These are phyloP conservation scores for Philhelius pedissequus DNA, from an alignment of 2,888 invertebrate species.

Conservation along the genomic window DNA sequence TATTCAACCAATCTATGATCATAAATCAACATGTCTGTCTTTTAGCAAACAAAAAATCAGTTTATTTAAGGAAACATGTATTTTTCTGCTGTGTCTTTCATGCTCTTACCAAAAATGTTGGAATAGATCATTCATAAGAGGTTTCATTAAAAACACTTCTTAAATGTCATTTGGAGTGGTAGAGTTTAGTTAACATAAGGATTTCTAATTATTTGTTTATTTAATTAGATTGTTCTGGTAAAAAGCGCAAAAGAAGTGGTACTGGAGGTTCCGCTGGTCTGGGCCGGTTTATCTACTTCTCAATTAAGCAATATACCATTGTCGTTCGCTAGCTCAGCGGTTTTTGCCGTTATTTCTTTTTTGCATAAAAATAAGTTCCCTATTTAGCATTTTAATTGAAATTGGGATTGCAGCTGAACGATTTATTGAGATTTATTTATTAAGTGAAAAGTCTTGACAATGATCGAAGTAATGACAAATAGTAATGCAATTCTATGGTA, in stretches of 20 bases:
- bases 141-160: background rate
- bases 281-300: conserved; percentile 14
- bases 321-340: background rate
- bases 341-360: background rate
- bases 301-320: conserved; percentile 6
- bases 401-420: background rate
- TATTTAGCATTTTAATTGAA: conserved; percentile 11
- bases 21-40: conserved; percentile 33
- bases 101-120: background rate
- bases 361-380: background rate
- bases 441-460: background rate
- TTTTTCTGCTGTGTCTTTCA: background rate
- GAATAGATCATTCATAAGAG: background rate
- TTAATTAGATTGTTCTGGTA: background rate
- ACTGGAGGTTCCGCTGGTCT: conserved; percentile 7
- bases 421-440: conserved; percentile 16
- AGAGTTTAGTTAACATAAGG: background rate
- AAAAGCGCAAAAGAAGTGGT: background rate
- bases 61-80: background rate
- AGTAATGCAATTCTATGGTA: background rate
- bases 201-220: background rate
- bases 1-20: conserved; percentile 37
- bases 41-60: background rate
- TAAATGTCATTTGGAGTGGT: background rate
- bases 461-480: background rate